phyloP scores from a whole-genome alignment of 2,113 vertebrate genomes.

The Ellobius talpinus region DNA sequence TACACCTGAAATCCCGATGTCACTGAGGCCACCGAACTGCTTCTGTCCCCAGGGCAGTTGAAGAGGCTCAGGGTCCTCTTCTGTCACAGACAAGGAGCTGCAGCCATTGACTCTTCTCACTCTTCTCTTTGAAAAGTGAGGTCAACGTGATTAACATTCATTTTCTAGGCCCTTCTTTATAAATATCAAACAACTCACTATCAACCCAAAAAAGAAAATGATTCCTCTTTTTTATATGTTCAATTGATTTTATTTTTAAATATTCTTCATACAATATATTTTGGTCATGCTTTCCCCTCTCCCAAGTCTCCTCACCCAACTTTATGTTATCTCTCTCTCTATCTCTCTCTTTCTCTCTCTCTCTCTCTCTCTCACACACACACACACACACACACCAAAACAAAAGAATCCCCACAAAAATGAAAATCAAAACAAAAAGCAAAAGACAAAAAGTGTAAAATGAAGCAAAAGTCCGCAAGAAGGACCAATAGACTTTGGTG shows the following conservation, averaged over 20 bases:
- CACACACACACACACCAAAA: neutral
- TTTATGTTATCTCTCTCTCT: neutral
- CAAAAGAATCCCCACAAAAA: neutral
- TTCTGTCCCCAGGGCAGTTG: too few species aligned
- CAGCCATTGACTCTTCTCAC: neutral
- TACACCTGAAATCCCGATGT: neutral
- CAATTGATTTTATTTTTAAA: neutral
- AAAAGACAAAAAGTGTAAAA: neutral
- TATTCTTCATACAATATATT: neutral
- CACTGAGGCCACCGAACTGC: neutral
- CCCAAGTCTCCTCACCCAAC: neutral
- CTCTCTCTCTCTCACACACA: too few species aligned
- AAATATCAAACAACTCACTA: neutral
- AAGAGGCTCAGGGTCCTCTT: neutral
- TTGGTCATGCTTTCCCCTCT: neutral
- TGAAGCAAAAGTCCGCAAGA: neutral
- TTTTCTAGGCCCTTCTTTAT: conserved; percentile 14
- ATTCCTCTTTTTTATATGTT: neutral
- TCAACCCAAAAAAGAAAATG: neutral
- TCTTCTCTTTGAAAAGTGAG: neutral
- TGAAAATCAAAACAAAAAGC: neutral
- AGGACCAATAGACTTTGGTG: neutral
- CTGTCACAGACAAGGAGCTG: neutral
- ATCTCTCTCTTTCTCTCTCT: neutral
- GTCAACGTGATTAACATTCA: neutral